phyloP scores from a whole-genome alignment of 2,797 vertebrate species.

The Propithecus deckenii region DNA sequence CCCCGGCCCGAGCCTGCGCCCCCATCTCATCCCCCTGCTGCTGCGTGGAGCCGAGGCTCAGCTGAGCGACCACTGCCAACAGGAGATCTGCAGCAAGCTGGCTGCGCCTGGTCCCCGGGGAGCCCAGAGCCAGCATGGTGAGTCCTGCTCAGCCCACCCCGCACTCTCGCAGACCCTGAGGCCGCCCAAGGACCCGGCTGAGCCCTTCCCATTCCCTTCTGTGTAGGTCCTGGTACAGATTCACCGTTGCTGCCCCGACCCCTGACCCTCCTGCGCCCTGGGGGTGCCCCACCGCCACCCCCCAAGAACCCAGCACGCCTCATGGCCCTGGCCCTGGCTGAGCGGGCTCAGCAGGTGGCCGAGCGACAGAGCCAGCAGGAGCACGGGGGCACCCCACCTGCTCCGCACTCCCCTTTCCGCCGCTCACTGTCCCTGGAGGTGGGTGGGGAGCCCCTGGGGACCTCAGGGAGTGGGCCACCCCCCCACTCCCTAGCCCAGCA shows the following conservation, averaged over 20 bases:
- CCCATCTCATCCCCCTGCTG: constrained; percentile 88
- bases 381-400: constrained; percentile 41
- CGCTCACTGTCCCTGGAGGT: constrained; percentile 86
- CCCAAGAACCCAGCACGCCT: constrained; percentile 90
- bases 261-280: constrained; percentile 79
- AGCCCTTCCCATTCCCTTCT: not conserved
- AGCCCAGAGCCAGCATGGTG: constrained; percentile 52
- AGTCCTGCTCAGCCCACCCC: not conserved
- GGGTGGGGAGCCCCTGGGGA: constrained; percentile 74
- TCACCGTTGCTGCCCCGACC: constrained; percentile 77
- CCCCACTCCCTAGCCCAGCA: constrained; percentile 84
- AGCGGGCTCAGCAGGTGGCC: constrained; percentile 88
- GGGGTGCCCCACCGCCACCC: constrained; percentile 87
- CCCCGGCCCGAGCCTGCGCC: constrained; percentile 70
- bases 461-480: constrained; percentile 69
- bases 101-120: constrained; percentile 57
- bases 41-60: constrained; percentile 86
- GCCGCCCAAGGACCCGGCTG: not conserved
- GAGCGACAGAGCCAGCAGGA: constrained; percentile 79
- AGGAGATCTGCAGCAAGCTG: constrained; percentile 85
- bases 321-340: constrained; percentile 89
- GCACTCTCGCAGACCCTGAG: not conserved
- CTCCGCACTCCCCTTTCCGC: constrained; percentile 77
- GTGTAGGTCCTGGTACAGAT: constrained; percentile 74
- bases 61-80: constrained; percentile 85